Percentiles rank a stretch among this genome's conserved stretches.
Conservation (phyloP, 2,113 vertebrate species). For the Aythya baeri region DNA sequence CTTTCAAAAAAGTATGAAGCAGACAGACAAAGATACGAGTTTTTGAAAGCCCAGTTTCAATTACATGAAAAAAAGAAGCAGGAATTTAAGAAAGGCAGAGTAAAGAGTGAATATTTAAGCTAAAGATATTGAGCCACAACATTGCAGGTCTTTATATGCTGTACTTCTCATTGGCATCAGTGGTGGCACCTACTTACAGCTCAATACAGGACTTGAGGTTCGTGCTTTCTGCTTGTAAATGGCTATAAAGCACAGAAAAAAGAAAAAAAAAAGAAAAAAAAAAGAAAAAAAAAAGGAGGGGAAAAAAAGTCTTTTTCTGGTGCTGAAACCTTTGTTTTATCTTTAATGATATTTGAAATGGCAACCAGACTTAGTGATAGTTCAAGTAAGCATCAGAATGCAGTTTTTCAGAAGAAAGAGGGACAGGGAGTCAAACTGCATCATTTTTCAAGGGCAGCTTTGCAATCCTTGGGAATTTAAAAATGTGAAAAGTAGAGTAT, state of each 20-base stretch:
- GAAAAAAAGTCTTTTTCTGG: not conserved
- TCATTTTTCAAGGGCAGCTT: constrained; percentile 32
- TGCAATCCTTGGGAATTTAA: constrained; percentile 17
- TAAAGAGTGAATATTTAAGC: constrained; percentile 21
- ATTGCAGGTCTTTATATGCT: not conserved
- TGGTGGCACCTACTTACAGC: not conserved
- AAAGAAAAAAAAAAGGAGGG: too few species aligned
- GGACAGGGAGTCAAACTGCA: not conserved
- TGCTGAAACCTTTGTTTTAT: not conserved
- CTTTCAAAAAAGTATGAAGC: not conserved
- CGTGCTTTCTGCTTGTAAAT: not conserved
- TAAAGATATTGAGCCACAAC: not conserved
- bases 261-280: too few species aligned
- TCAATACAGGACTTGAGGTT: not conserved
- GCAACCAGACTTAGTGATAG: not conserved
- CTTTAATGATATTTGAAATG: constrained; percentile 26
- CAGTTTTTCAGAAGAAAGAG: not conserved
- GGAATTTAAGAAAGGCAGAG: not conserved
- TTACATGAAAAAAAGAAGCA: not conserved
- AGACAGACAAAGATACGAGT: not conserved
- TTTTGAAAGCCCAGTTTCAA: not conserved
- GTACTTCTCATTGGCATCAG: not conserved
- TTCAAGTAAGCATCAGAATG: not conserved
- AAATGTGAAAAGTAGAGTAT: constrained; percentile 26
- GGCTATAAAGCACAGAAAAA: not conserved